A percentile compares a stretch with the other conserved stretches of the same genome.
phyloP scores from a whole-genome alignment of 2,113 vertebrate species.

The Plotosus lineatus region DNA sequence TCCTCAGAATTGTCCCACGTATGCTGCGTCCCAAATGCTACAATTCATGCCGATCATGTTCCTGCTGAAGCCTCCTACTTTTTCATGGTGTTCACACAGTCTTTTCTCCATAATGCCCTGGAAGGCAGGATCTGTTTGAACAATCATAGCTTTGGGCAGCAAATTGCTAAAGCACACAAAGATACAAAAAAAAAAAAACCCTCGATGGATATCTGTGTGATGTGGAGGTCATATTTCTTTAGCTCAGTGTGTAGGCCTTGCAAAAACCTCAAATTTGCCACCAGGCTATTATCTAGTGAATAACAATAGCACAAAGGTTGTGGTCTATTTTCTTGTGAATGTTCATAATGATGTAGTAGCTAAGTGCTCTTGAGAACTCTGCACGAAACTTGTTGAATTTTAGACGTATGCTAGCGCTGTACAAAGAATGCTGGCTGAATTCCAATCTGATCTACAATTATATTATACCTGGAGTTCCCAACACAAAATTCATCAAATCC shows the following conservation, averaged over 20 bases:
- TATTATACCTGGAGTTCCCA: neutral
- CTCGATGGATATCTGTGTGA: neutral
- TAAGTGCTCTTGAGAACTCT: neutral
- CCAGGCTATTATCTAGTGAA: neutral
- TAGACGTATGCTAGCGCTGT: no score
- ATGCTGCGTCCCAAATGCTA: constrained; percentile 1
- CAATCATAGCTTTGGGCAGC: neutral
- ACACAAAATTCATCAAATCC: neutral
- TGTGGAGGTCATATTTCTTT: neutral
- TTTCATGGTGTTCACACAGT: neutral
- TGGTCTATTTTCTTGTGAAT: neutral
- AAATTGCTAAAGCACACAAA: neutral
- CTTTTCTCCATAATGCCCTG: neutral
- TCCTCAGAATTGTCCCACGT: neutral
- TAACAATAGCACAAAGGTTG: neutral
- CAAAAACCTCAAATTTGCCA: neutral
- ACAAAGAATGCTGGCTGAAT: neutral
- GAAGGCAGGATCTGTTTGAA: neutral
- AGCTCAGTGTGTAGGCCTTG: neutral
- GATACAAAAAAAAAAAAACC: neutral
- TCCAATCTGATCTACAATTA: neutral
- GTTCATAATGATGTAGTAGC: neutral
- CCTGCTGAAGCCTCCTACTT: neutral
- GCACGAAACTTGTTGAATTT: neutral
- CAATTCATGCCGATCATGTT: neutral